Evolutionary conservation across 2,113 vertebrate genomes (phyloP).

Genomic region (Suncus etruscus): DNA sequence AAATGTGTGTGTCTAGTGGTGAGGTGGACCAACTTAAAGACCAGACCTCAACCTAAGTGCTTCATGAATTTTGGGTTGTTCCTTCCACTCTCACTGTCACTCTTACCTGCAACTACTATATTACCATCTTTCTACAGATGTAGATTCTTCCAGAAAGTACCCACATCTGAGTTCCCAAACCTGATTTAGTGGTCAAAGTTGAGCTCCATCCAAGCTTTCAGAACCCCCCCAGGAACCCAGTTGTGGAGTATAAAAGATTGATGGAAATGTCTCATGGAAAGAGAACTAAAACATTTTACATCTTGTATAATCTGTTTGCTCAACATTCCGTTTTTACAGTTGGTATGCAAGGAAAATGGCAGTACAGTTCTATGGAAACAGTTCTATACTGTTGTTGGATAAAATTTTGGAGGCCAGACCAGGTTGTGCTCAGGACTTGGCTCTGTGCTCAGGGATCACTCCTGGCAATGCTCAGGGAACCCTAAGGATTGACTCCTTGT

Average conservation of each 20-base stretch:
- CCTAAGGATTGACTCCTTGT: too few species aligned
- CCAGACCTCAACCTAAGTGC: neutral
- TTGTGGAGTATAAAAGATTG: neutral
- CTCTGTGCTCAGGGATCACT: too few species aligned
- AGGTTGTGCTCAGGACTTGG: too few species aligned
- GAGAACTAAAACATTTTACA: neutral
- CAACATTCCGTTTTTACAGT: neutral
- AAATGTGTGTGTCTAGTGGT: neutral
- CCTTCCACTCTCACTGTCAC: neutral
- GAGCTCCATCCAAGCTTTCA: neutral
- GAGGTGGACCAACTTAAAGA: neutral
- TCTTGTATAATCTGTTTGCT: neutral
- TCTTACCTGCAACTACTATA: neutral
- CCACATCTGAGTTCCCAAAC: neutral
- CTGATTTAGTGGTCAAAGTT: neutral
- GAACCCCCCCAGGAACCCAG: neutral
- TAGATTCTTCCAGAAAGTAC: neutral
- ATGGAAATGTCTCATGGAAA: neutral
- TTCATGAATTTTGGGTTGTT: neutral
- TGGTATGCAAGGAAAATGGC: slow-evolving; percentile 4
- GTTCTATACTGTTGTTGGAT: too few species aligned
- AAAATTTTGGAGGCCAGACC: too few species aligned
- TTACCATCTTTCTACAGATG: neutral
- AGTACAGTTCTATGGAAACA: neutral
- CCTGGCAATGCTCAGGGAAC: too few species aligned